These are phyloP conservation scores for Tupiocoris notatus DNA, from an alignment of 2,888 invertebrate genomes.

Conservation along the genomic window DNA sequence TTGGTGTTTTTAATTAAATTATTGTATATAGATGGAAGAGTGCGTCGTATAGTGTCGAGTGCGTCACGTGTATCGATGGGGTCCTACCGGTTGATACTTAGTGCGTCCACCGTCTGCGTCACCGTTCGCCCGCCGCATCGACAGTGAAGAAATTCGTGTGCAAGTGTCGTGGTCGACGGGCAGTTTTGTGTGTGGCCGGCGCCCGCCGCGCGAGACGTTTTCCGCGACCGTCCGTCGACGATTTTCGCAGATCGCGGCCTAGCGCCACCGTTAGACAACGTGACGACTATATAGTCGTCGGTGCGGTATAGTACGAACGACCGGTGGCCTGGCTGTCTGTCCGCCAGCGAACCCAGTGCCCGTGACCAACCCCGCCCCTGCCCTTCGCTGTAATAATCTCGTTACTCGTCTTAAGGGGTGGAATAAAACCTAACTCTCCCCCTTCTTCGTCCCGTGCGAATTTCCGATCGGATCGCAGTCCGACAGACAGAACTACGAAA, in stretches of 20 bases:
- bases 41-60: not conserved
- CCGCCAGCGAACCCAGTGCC: not conserved
- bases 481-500: not conserved
- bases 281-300: not conserved
- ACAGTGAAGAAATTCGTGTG: constrained; percentile 2
- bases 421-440: not conserved
- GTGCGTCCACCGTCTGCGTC: not conserved
- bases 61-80: constrained; percentile 34
- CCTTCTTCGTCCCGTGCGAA: not conserved
- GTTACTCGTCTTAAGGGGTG: constrained; percentile 32
- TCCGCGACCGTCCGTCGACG: not conserved
- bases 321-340: not conserved
- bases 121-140: not conserved
- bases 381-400: constrained; percentile 52
- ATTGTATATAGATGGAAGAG: constrained; percentile 55
- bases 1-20: constrained; percentile 53
- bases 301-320: not conserved
- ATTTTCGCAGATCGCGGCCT: not conserved
- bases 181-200: constrained; percentile 3
- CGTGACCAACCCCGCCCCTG: constrained; percentile 39
- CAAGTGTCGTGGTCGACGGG: not conserved
- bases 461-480: not conserved
- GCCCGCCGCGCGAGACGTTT: not conserved
- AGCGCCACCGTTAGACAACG: not conserved
- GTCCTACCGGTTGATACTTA: constrained; percentile 19